phyloP scores from a whole-genome alignment of 2,797 vertebrate genomes.

The Muscicapa striata region DNA sequence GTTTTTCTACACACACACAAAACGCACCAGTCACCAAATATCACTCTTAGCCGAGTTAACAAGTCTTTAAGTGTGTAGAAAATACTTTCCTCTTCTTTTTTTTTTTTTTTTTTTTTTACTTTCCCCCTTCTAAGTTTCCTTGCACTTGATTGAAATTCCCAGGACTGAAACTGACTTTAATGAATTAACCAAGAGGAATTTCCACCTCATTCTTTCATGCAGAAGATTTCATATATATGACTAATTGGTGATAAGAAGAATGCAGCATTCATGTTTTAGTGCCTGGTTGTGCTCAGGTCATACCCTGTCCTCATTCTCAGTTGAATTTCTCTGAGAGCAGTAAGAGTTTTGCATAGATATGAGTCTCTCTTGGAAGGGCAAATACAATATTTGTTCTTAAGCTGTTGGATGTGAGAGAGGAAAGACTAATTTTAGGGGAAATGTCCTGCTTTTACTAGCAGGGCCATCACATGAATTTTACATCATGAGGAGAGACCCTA shows the following conservation, averaged over 20 bases:
- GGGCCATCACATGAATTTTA: background rate
- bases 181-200: background rate
- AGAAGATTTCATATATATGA: background rate
- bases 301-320: background rate
- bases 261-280: background rate
- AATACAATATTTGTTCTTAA: background rate
- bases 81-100: background rate
- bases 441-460: background rate
- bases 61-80: background rate
- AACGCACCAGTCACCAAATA: background rate
- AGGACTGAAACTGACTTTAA: background rate
- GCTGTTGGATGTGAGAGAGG: background rate
- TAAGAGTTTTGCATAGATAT: background rate
- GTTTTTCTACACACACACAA: background rate
- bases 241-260: background rate
- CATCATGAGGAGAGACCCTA: background rate
- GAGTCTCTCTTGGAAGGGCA: background rate
- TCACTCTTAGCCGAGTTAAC: background rate
- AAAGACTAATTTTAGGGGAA: background rate
- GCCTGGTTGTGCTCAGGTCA: background rate
- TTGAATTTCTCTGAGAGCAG: background rate
- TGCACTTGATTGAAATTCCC: background rate
- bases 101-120: no score
- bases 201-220: background rate
- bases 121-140: accelerated